These are phyloP conservation scores for Planococcus citri DNA, from an alignment of 1,140 invertebrate genomes.

Conservation along the genomic window DNA sequence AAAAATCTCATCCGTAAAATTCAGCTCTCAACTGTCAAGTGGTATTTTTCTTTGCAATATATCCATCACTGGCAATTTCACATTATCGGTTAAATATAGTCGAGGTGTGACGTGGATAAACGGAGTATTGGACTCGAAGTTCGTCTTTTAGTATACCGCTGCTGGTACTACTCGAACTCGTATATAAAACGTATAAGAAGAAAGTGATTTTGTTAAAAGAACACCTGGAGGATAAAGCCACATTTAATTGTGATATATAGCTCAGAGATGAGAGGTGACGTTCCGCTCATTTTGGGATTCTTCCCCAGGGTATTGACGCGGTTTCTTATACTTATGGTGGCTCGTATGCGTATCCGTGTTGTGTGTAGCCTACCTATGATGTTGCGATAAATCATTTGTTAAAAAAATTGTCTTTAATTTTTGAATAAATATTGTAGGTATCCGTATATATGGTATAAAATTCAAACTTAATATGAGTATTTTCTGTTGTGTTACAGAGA, in stretches of 20 bases:
- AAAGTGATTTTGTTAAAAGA: not conserved
- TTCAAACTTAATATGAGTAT: not conserved
- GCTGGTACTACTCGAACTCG: not conserved
- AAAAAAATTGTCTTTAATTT: not conserved
- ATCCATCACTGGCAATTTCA: not conserved
- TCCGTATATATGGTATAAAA: no score
- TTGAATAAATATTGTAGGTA: not conserved
- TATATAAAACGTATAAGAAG: not conserved
- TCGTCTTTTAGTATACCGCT: no score
- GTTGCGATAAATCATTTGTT: not conserved
- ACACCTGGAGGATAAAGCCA: not conserved
- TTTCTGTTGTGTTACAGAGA: not conserved
- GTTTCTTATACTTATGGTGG: not conserved
- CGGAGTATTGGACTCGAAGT: no score
- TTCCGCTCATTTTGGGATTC: not conserved
- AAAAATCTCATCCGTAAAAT: not conserved
- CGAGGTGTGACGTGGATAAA: no score
- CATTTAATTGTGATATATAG: slow-evolving; percentile 1
- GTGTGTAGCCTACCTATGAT: not conserved
- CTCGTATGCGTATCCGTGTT: not conserved
- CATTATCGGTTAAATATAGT: not conserved
- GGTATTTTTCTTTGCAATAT: not conserved
- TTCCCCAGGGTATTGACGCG: not conserved
- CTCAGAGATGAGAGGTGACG: not conserved
- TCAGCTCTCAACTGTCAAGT: not conserved